Percentiles rank a stretch among this genome's conserved stretches.
These are phyloP conservation scores for Falcaria lacertinaria DNA, from an alignment of 2,888 invertebrate genomes.

Conservation along the genomic window DNA sequence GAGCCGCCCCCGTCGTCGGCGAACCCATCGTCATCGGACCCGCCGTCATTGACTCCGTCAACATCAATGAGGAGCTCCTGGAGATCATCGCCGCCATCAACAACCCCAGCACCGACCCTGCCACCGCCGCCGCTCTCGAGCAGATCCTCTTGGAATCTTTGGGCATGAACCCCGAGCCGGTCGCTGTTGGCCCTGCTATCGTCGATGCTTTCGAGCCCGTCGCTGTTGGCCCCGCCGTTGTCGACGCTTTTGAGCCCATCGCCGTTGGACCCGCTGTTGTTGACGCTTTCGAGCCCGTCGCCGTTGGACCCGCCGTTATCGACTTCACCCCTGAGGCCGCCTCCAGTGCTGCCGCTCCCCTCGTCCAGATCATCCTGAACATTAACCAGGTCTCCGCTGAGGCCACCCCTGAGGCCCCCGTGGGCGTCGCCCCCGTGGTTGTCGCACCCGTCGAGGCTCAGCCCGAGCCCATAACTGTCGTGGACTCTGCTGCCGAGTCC, in stretches of 20 bases:
- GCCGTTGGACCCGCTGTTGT: neutral
- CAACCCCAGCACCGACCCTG: slow-evolving; percentile 28
- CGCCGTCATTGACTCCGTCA: slow-evolving; percentile 10
- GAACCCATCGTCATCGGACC: slow-evolving; percentile 21
- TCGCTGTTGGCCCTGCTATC: slow-evolving; percentile 5
- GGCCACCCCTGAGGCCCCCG: neutral
- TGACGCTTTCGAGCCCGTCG: slow-evolving; percentile 13
- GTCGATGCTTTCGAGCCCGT: slow-evolving; percentile 8
- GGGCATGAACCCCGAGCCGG: slow-evolving; percentile 10
- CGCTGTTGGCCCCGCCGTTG: slow-evolving; percentile 15
- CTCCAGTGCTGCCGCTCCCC: slow-evolving; percentile 6
- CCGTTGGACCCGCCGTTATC: neutral
- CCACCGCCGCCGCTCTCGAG: slow-evolving; percentile 22
- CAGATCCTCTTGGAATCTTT: slow-evolving; percentile 18
- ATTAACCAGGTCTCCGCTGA: neutral
- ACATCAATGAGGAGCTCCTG: slow-evolving; percentile 7
- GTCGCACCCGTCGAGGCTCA: neutral
- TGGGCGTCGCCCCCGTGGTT: slow-evolving; percentile 4
- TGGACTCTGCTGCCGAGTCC: slow-evolving; percentile 1
- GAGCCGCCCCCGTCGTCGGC: slow-evolving; percentile 17
- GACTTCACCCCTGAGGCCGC: slow-evolving; percentile 3
- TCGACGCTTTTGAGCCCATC: slow-evolving; percentile 13
- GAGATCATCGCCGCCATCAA: slow-evolving; percentile 22
- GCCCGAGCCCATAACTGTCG: slow-evolving; percentile 1
- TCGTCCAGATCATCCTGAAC: slow-evolving; percentile 7